Base-by-base conservation (phyloP, 2,113 vertebrate genomes). In the Galbula dea region DNA sequence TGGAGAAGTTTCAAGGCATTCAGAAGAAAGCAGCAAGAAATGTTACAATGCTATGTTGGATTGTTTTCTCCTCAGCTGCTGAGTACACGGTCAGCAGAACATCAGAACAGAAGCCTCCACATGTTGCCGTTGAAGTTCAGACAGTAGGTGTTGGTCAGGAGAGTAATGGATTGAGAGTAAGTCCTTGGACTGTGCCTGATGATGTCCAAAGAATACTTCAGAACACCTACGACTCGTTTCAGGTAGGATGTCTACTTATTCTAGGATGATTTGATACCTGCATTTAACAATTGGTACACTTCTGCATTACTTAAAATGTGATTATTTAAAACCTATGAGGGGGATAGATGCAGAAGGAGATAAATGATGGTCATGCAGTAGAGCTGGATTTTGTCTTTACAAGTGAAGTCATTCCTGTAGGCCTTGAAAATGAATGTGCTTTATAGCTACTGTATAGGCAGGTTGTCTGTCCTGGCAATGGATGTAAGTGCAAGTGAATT, bases 141-240 rank as follows among this genome's bases (percentile, higher is more conserved):
- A 48, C 84, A 19, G 81, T 88, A 65, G 22, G 2, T 46, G 11
- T 54, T 26, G 96, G 95, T 32, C 61, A 82, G 46, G 92, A 97
- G 7, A 16, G 80, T 39, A 97, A 98, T n/a, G 82, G 94, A 82
- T 96, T 97, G 0, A 29, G 96, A n/a, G 57, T 96, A 89, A 98
- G 98, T 59, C 96, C 95, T 32, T 98, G 98, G 98, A 96, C 93
- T 16, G 58, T 98, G 6, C 97, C 98, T 58, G 94, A 96, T 20
- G 96, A 97, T 26, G 94, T 98, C 78, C 95, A 75, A 14, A 92
- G 83, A 48, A 93, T 98, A 72, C 97, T 98, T 49, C 82, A 88
- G 3, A 89, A 93, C 48, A 77, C 74, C 27, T 78, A 81, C 14
- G 49, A 76, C 45, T 91, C 94, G 10, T 88, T 96, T 20, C 92